Conservation (phyloP, 2,113 vertebrate species). For the Daubentonia madagascariensis region DNA sequence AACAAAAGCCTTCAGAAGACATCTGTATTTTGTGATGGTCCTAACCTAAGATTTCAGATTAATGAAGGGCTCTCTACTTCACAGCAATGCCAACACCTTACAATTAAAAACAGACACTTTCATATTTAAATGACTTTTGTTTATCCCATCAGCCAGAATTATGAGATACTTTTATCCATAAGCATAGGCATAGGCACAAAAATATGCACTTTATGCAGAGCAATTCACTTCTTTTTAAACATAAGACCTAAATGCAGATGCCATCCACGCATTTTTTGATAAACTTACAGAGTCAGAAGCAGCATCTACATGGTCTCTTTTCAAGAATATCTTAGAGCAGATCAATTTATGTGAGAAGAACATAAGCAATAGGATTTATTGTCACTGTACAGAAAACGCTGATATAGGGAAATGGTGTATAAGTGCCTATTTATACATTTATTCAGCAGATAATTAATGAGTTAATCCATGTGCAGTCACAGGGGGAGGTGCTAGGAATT, state of each 20-base stretch:
- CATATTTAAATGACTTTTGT: neutral
- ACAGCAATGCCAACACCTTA: neutral
- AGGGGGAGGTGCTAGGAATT: neutral
- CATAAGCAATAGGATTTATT: neutral
- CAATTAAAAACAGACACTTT: neutral
- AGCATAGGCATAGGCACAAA: neutral
- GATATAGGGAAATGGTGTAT: neutral
- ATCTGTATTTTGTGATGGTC: neutral
- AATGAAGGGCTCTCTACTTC: neutral
- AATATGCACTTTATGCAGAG: neutral
- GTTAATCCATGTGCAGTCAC: neutral
- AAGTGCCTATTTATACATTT: neutral
- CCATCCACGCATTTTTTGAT: neutral
- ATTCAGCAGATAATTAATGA: neutral
- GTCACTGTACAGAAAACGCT: neutral
- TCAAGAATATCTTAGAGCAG: neutral
- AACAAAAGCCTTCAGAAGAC: neutral
- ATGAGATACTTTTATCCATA: neutral
- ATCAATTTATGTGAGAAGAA: neutral
- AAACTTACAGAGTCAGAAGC: neutral
- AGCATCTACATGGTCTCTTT: neutral
- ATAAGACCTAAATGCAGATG: neutral
- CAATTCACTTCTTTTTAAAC: neutral
- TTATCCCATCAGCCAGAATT: neutral
- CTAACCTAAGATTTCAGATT: conserved; percentile 5